Evolutionary conservation across 2,113 vertebrate genomes (phyloP).

Genomic region (Oncorhynchus clarkii): DNA sequence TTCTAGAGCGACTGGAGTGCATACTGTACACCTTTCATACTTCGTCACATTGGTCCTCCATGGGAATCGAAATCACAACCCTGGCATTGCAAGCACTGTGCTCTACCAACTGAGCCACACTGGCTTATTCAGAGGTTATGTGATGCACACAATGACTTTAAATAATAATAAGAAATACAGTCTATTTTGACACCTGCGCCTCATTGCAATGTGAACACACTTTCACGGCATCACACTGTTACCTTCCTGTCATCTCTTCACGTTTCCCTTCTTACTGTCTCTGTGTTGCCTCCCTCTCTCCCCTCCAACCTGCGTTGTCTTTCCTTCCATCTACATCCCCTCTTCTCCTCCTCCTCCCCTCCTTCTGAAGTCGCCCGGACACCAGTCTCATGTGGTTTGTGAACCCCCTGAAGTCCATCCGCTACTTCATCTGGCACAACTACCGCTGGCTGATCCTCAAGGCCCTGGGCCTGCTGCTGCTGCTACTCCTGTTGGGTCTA

Average conservation of each 20-base stretch:
- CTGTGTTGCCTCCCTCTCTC: slow-evolving; percentile 20
- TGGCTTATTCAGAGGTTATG: no score
- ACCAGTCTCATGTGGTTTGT: slow-evolving; percentile 84
- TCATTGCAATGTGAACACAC: slow-evolving; percentile 41
- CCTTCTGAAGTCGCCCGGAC: slow-evolving; percentile 72
- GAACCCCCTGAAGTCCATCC: slow-evolving; percentile 79
- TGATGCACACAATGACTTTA: no score
- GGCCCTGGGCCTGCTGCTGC: slow-evolving; percentile 75
- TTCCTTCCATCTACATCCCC: slow-evolving; percentile 25
- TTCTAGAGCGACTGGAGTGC: no score
- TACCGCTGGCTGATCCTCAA: slow-evolving; percentile 79
- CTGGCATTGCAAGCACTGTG: no score
- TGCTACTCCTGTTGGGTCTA: slow-evolving; percentile 77
- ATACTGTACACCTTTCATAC: no score
- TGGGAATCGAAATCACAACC: no score
- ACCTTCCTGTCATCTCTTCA: slow-evolving; percentile 49
- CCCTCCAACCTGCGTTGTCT: slow-evolving; percentile 23
- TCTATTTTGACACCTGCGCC: slow-evolving; percentile 1
- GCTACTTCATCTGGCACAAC: slow-evolving; percentile 82
- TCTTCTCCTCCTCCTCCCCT: slow-evolving; percentile 19
- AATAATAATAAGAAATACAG: background rate
- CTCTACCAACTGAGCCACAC: no score
- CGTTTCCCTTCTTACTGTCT: slow-evolving; percentile 40
- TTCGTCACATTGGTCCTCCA: no score
- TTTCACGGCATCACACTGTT: slow-evolving; percentile 37